Base-by-base conservation (phyloP, 1,140 invertebrate species). In the Drosophila santomea region DNA sequence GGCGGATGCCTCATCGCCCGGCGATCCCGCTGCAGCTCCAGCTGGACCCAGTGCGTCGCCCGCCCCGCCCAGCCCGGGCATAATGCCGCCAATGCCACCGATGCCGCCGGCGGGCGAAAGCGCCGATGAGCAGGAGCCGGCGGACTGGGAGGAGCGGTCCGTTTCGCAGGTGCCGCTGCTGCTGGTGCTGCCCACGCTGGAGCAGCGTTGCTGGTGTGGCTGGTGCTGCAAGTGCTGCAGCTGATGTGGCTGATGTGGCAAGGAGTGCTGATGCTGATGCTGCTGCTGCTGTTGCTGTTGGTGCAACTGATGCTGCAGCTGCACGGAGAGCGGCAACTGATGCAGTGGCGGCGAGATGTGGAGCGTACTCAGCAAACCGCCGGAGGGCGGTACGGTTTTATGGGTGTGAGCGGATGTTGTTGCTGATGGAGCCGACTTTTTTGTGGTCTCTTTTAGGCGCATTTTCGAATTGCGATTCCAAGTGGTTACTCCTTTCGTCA, bases 111-210 rank as follows among this genome's bases (percentile, higher is more conserved):
- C 55, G n/a, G 73, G 78, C 63, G 85, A 78, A 14, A 78, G 38
- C 2, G 86, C 62, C 2, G 83, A 78, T 8, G 67, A 64, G 5
- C 78, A 63, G 23, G 67, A 79, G n/a, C 60, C 52, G 2, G 74
- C 38, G 57, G 69, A 89, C 23, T 62, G 89, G 48, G 66, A 77
- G 66, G 73, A 91, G 51, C 69, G 83, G 56, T 89, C 83, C 52
- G 90, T 90, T 68, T 91, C 90, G 63, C 88, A 90, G 74, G 84
- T 88, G 59, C 91, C 89, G 71, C 83, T 84, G 68, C 91, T 91
- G 74, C 83, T 84, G 47, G 90, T 91, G 67, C 91, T 92, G 76
- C 91, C 91, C 43, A 91, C 91, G 67, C 91, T 92, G 23, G 90
- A 91, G 72, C 91, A 90, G 59, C 91, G 84, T 12, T 90, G 85